A percentile compares a stretch with the other conserved stretches of the same genome.
Evolutionary conservation across 2,888 invertebrate species (phyloP).

Genomic region (Torymus tubicola): DNA sequence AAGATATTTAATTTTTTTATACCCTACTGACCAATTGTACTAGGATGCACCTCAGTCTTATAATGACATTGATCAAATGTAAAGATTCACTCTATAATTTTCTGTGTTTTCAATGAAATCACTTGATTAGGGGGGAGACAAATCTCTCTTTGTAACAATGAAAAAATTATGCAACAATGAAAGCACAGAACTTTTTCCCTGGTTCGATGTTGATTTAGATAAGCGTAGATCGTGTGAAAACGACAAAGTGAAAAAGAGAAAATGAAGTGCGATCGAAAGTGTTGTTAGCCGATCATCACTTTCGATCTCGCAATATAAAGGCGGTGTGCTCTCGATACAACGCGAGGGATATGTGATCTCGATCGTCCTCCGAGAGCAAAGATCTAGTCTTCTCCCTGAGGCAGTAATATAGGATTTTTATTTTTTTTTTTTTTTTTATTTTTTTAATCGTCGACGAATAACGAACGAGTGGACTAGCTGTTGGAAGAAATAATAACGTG

Average conservation of each 20-base stretch:
- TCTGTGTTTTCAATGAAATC: slow-evolving; percentile 20
- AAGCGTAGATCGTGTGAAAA: background rate
- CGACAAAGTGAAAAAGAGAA: slow-evolving; percentile 6
- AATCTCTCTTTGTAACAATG: slow-evolving; percentile 19
- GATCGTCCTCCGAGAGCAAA: slow-evolving; percentile 47
- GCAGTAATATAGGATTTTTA: slow-evolving; percentile 36
- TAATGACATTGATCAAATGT: background rate
- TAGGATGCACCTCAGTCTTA: no score
- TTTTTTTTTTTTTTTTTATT: slow-evolving; percentile 30
- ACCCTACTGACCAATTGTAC: no score
- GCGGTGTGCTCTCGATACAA: slow-evolving; percentile 35
- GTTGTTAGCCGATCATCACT: slow-evolving; percentile 21
- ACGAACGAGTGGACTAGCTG: slow-evolving; percentile 28
- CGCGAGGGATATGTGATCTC: slow-evolving; percentile 38
- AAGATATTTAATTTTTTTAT: no score
- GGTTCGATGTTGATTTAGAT: slow-evolving; percentile 2
- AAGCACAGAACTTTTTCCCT: slow-evolving; percentile 11
- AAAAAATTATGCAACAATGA: slow-evolving; percentile 4
- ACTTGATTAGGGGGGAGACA: background rate
- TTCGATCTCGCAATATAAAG: slow-evolving; percentile 31
- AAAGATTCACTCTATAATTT: no score
- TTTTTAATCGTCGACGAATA: slow-evolving; percentile 35
- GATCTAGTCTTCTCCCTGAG: slow-evolving; percentile 50
- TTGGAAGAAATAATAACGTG: slow-evolving; percentile 20
- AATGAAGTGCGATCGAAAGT: slow-evolving; percentile 23